phyloP scores from a whole-genome alignment of 2,888 invertebrate genomes.

The Brassicogethes aeneus region DNA sequence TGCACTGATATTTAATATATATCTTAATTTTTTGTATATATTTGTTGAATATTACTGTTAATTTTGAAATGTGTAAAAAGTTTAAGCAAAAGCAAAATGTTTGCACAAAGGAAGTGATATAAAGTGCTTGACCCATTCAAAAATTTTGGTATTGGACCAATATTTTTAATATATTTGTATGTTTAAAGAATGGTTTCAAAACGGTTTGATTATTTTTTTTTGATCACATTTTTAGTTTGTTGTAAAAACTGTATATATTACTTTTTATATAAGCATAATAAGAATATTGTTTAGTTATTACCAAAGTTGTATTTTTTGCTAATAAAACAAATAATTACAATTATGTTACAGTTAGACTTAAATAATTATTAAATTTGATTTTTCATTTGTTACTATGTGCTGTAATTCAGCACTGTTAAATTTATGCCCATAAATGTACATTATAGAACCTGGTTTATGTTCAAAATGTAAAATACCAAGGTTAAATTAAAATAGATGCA shows the following conservation, averaged over 20 bases:
- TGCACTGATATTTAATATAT: too few species aligned
- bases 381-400: not conserved
- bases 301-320: not conserved
- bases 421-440: not conserved
- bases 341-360: not conserved
- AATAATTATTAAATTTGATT: not conserved
- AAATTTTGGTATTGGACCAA: conserved; percentile 36
- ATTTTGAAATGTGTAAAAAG: too few species aligned
- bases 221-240: too few species aligned
- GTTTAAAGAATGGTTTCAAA: not conserved
- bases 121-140: conserved; percentile 26
- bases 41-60: too few species aligned
- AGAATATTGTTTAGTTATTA: not conserved
- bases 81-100: conserved; percentile 1
- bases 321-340: not conserved
- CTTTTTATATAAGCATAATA: not conserved
- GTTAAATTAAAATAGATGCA: conserved; percentile 12
- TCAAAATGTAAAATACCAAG: conserved; percentile 10
- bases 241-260: not conserved
- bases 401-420: not conserved
- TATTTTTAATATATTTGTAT: conserved; percentile 3
- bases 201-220: too few species aligned
- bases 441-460: conserved; percentile 10
- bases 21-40: too few species aligned
- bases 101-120: conserved; percentile 16